A percentile compares a stretch with the other conserved stretches of the same genome.
These are phyloP conservation scores for Campoplex nolae DNA, from an alignment of 2,888 invertebrate species.

Conservation along the genomic window DNA sequence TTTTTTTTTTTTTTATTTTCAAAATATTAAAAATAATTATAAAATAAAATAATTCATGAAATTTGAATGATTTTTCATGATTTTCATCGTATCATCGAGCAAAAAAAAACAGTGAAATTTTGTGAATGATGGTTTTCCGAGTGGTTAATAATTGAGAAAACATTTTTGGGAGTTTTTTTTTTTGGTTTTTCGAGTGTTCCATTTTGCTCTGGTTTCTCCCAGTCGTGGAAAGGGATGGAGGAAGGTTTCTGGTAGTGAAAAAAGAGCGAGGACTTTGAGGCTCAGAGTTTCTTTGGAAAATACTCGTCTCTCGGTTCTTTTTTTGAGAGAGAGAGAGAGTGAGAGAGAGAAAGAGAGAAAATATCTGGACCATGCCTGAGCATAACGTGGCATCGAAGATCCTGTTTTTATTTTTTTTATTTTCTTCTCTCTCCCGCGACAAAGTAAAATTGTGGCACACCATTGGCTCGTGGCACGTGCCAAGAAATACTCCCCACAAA, in stretches of 20 bases:
- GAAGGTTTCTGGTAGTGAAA: background rate
- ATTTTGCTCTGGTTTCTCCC: background rate
- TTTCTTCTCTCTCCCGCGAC: background rate
- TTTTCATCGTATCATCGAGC: too few species aligned
- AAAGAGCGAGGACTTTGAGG: constrained; percentile 1
- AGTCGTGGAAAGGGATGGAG: background rate
- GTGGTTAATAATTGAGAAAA: background rate
- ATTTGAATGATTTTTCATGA: too few species aligned
- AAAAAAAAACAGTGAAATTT: too few species aligned
- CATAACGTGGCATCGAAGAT: constrained; percentile 10
- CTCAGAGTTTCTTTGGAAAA: constrained; percentile 13
- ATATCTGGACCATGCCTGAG: constrained; percentile 28
- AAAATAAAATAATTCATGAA: too few species aligned
- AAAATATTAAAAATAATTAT: too few species aligned
- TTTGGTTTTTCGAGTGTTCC: background rate
- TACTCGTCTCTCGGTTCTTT: constrained; percentile 5
- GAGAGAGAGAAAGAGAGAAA: background rate
- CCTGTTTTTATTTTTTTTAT: constrained; percentile 21
- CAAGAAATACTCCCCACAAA: constrained; percentile 26
- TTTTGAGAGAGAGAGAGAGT: background rate
- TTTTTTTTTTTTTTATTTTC: too few species aligned
- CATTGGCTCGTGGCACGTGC: constrained; percentile 51
- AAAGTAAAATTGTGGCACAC: constrained; percentile 20
- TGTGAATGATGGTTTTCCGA: background rate
- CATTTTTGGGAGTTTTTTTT: background rate